phyloP scores from a whole-genome alignment of 2,113 vertebrate species.

The Rhabdornis inornatus region DNA sequence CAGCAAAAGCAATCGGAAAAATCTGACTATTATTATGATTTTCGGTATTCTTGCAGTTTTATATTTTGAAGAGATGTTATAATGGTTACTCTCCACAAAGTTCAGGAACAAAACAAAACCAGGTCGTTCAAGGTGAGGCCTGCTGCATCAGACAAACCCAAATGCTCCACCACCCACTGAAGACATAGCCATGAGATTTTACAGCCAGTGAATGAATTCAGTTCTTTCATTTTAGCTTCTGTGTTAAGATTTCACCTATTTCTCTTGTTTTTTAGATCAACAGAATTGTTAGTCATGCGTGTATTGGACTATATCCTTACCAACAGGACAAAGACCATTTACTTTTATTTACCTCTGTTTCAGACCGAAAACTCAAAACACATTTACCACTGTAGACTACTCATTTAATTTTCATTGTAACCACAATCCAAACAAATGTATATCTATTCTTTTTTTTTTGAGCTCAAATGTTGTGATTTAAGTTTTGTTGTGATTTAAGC shows the following conservation, averaged over 20 bases:
- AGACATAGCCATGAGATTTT: not conserved
- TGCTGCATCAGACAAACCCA: not conserved
- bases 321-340: not conserved
- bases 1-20: not conserved
- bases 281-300: accelerated
- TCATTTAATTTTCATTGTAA: not conserved
- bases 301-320: not conserved
- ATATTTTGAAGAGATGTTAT: not conserved
- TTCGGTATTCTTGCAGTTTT: not conserved
- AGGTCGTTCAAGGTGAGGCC: not conserved
- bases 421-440: not conserved
- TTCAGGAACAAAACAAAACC: not conserved
- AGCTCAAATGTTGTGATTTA: not conserved
- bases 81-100: not conserved
- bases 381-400: not conserved
- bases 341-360: not conserved
- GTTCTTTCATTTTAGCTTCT: not conserved
- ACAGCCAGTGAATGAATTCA: not conserved
- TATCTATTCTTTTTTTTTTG: not conserved
- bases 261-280: not conserved
- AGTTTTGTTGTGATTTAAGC: not conserved
- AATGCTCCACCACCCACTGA: not conserved
- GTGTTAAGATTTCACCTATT: not conserved
- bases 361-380: not conserved
- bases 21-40: not conserved